Evolutionary conservation across 2,888 invertebrate genomes (phyloP).

Genomic region (Geotrupes spiniger): DNA sequence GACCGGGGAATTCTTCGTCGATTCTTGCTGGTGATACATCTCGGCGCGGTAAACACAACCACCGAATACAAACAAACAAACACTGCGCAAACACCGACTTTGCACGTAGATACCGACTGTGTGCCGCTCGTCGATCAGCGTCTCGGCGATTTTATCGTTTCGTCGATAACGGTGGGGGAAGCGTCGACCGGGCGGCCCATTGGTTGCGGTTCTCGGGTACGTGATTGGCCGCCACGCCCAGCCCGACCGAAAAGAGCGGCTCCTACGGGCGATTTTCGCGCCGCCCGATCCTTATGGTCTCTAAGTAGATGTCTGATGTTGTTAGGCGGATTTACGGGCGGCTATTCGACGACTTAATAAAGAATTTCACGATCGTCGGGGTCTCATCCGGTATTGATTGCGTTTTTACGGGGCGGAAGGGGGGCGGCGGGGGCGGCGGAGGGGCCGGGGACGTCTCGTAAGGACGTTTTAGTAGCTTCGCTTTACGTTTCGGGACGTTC

Average conservation of each 20-base stretch:
- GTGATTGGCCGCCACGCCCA: slow-evolving; percentile 43
- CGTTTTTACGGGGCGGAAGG: slow-evolving; percentile 43
- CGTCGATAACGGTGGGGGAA: slow-evolving; percentile 24
- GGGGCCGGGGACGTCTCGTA: slow-evolving; percentile 33
- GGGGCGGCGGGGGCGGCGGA: too few relatives aligned
- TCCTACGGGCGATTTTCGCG: slow-evolving; percentile 35
- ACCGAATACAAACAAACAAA: slow-evolving; percentile 4
- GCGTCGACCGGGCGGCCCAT: slow-evolving; percentile 35
- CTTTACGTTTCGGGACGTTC: slow-evolving; percentile 29
- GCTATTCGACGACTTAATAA: slow-evolving; percentile 41
- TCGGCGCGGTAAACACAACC: too few relatives aligned
- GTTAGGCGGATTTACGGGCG: slow-evolving; percentile 45
- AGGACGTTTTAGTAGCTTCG: slow-evolving; percentile 42
- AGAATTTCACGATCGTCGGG: slow-evolving; percentile 22
- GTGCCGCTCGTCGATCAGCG: slow-evolving; percentile 6
- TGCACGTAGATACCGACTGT: not conserved
- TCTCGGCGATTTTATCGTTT: slow-evolving; percentile 21
- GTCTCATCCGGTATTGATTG: slow-evolving; percentile 47
- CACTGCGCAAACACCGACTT: slow-evolving; percentile 2
- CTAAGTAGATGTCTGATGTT: slow-evolving; percentile 47
- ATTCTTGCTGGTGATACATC: slow-evolving; percentile 40
- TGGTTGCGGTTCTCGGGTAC: slow-evolving; percentile 43
- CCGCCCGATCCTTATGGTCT: slow-evolving; percentile 43
- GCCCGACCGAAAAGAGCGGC: slow-evolving; percentile 26
- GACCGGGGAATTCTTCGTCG: slow-evolving; percentile 50